Conservation (phyloP, 2,797 vertebrate species). For the Diplodus puntazzo region DNA sequence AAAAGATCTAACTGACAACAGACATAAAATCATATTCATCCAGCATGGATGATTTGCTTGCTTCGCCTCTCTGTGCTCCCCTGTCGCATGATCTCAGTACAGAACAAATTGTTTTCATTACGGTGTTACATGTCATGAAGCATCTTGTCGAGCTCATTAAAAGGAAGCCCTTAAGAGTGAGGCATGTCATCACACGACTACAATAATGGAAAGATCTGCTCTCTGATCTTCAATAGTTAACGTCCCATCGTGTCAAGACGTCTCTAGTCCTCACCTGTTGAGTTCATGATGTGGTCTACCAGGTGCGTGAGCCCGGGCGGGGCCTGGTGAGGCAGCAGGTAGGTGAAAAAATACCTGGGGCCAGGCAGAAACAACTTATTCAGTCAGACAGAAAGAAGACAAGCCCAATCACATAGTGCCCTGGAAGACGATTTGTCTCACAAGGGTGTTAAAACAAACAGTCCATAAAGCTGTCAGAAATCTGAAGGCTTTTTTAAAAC, state of each 20-base stretch:
- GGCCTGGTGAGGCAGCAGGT: conserved; percentile 93
- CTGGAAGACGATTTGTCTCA: conserved; percentile 67
- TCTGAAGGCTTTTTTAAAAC: conserved; percentile 21
- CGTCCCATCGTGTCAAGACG: conserved; percentile 53
- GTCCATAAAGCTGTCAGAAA: conserved; percentile 73
- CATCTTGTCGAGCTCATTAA: conserved; percentile 57
- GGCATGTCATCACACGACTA: conserved; percentile 70
- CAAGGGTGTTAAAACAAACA: conserved; percentile 63
- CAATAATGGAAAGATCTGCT: conserved; percentile 51
- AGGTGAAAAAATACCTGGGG: conserved; percentile 94
- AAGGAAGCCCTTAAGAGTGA: conserved; percentile 43
- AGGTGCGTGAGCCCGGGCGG: conserved; percentile 88
- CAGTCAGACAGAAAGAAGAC: conserved; percentile 56
- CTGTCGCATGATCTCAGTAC: conserved; percentile 19
- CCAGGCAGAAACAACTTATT: conserved; percentile 59
- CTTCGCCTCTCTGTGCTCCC: background rate
- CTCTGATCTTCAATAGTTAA: conserved; percentile 59
- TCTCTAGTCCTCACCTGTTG: conserved; percentile 85
- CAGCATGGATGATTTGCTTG: conserved; percentile 14
- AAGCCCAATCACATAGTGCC: conserved; percentile 67
- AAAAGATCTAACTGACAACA: conserved; percentile 35
- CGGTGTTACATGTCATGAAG: conserved; percentile 39
- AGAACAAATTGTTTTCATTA: conserved; percentile 55
- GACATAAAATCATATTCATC: conserved; percentile 16
- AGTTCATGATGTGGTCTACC: conserved; percentile 91